Base-by-base conservation (phyloP, 2,888 invertebrate genomes). In the Melanotus villosus region DNA sequence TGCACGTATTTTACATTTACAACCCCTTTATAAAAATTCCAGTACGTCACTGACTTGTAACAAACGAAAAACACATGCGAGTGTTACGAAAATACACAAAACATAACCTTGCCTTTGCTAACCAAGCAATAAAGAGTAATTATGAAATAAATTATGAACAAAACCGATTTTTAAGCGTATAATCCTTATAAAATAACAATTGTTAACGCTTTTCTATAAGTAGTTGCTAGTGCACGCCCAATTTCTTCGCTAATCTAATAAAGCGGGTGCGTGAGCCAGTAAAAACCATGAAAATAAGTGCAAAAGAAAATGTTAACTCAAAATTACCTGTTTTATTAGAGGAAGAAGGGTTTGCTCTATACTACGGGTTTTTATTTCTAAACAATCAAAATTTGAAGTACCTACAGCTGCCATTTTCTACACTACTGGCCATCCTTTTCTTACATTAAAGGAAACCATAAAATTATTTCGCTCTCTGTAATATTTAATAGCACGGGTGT, bases 301-400 rank as follows among this genome's bases (percentile, higher is more conserved):
- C 38, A 63, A 50, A 47, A 50, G 18, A 32, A 58, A 50, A 23
- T 14, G 9, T 45, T 14, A 45, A 58, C 18, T 58, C 9, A 50
- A 59, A 34, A 50, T 87, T 92, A 97, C 97, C 95, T 97, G 96
- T 86, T 95, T 95, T 83, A 97, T 93, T 85, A 97, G 91, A 80
- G 97, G 97, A 84, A 96, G 92, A 81, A 97, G 90, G 79, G 96
- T 96, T 88, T 94, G 93, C 88, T 97, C 97, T 87, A 97, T 94
- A 86, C 96, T 96, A 89, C 93, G 94, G 81, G 96, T 96, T 87
- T 93, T 93, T 85, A 97, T 96, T 88, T 95, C 94, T 85, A 94
- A 85, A 85, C 85, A 85, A 83, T 86, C 87, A 85, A 84, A 86
- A 83, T 87, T 87, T 85, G 86, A 85, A 84, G 86, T 84, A 84